Evolutionary conservation across 2,797 vertebrate genomes (phyloP).

Genomic region (Sarcophilus harrisii): DNA sequence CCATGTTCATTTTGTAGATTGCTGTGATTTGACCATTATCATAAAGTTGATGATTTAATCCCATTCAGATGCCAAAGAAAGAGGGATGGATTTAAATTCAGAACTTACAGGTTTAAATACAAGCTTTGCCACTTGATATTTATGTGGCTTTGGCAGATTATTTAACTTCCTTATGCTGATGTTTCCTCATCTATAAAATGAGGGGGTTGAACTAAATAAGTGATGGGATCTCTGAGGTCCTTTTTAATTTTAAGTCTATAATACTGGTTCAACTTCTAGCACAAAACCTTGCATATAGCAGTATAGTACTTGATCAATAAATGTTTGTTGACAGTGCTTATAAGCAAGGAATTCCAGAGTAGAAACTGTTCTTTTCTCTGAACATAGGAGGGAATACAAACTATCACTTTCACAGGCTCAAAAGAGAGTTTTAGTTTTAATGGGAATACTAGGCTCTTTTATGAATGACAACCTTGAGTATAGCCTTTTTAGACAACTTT

Average conservation of each 20-base stretch:
- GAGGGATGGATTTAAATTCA: not conserved
- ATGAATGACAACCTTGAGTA: not conserved
- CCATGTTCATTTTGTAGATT: rapidly evolving
- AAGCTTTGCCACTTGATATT: not conserved
- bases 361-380: not conserved
- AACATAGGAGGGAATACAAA: not conserved
- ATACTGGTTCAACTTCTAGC: not conserved
- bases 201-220: not conserved
- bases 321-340: rapidly evolving
- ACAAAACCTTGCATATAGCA: not conserved
- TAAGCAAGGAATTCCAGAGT: rapidly evolving
- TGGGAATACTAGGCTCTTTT: not conserved
- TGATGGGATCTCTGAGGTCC: not conserved
- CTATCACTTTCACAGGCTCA: not conserved
- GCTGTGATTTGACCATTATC: rapidly evolving
- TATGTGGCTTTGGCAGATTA: not conserved
- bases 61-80: not conserved
- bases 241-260: not conserved
- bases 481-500: not conserved
- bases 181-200: not conserved
- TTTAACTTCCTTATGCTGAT: not conserved
- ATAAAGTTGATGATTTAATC: not conserved
- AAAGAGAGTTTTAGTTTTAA: not conserved
- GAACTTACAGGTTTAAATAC: not conserved
- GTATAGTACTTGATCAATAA: not conserved